These are phyloP conservation scores for Alaudala cheleensis DNA, from an alignment of 2,113 vertebrate species.

Conservation along the genomic window DNA sequence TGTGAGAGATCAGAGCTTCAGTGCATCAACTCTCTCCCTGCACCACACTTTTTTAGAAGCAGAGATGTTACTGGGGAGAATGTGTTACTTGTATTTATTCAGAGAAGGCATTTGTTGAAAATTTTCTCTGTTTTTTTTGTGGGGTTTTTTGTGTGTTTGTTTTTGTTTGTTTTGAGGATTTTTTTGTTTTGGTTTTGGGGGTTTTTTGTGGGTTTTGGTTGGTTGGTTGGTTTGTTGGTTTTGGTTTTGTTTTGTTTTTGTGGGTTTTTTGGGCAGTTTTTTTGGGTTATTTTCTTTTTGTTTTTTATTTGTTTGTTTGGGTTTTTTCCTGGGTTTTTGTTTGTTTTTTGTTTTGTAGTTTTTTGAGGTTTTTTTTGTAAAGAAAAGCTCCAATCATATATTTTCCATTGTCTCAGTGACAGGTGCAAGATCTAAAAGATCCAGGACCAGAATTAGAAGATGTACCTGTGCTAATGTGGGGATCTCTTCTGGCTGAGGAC, in stretches of 20 bases:
- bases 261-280: no score
- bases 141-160: neutral
- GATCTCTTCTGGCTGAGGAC: neutral
- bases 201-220: no score
- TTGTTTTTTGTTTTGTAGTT: neutral
- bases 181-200: neutral
- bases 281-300: neutral
- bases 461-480: neutral
- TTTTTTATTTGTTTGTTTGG: neutral
- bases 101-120: neutral
- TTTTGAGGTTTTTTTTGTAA: neutral
- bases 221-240: neutral
- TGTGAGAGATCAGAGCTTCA: neutral
- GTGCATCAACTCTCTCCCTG: neutral
- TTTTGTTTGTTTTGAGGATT: neutral
- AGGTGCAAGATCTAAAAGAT: neutral
- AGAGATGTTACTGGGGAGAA: neutral
- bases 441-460: neutral
- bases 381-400: neutral
- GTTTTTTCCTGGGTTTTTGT: neutral
- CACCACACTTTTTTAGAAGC: neutral
- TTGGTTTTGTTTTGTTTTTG: neutral
- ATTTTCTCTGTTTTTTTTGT: neutral
- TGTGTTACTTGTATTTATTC: neutral
- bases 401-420: neutral